Conservation (phyloP, 2,797 vertebrate species). For the Leptodactylus fallax region DNA sequence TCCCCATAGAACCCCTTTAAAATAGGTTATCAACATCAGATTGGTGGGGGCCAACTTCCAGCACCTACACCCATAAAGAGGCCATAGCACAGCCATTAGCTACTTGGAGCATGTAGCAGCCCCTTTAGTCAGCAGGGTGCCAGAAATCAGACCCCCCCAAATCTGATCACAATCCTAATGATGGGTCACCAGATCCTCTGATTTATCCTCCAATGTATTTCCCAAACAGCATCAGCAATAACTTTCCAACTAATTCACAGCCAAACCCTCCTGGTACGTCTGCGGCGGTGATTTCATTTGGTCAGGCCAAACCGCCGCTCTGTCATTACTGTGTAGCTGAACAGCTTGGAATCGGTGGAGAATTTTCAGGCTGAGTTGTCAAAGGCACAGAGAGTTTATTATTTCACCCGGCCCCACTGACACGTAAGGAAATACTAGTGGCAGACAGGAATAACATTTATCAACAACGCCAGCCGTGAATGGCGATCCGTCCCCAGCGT, state of each 20-base stretch:
- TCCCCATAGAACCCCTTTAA: too few species aligned
- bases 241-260: conserved; percentile 2
- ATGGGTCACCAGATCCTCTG: background rate
- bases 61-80: too few species aligned
- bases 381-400: conserved; percentile 28
- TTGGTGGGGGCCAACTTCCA: too few species aligned
- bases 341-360: conserved; percentile 2
- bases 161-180: too few species aligned
- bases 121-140: too few species aligned
- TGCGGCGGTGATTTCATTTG: conserved; percentile 6
- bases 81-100: too few species aligned
- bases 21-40: too few species aligned
- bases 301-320: background rate
- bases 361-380: background rate
- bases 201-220: background rate
- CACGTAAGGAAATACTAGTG: background rate
- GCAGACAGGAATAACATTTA: conserved; percentile 7
- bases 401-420: background rate
- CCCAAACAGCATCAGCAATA: background rate
- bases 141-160: too few species aligned
- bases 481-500: background rate
- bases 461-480: background rate
- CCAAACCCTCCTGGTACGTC: conserved; percentile 31
- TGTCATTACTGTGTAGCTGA: background rate
- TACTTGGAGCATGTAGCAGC: too few species aligned